Evolutionary conservation across 2,888 invertebrate genomes (phyloP), one percentile per base, ranked within the genome.

Genomic region (Zeuzera pyrina): DNA sequence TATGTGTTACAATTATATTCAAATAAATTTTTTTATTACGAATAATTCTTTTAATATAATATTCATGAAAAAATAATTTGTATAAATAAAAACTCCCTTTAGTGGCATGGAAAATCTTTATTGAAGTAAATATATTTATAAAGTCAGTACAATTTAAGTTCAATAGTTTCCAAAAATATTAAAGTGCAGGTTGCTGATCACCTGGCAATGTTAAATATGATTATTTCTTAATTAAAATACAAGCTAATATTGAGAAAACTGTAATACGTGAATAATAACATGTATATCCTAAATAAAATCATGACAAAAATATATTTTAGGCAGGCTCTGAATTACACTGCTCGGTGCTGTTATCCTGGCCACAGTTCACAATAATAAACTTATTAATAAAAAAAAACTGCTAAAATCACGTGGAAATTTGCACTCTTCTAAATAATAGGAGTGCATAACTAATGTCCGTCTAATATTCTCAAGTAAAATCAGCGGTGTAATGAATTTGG

Each of bases 71-170:
- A n/a, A n/a, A n/a, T n/a, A n/a, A n/a, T n/a, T n/a, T n/a, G n/a
- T n/a, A n/a, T n/a, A n/a, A n/a, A n/a, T n/a, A n/a, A 25, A 25
- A 25, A 25, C 25, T 12, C 11, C 25, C 12, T 25, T 25, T 83
- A 84, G 79, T 84, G 83, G 83, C 83, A 81, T 84, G 81, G 83
- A 83, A 84, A 84, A 84, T 84, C 83, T 84, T 84, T 84, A 84
- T 84, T 84, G 84, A 84, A 84, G 84, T 84, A 84, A 84, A 84
- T 84, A 84, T 84, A 84, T 84, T 84, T 84, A 84, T 84, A 84
- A 84, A 84, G 84, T 84, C 84, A 84, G 84, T 84, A 84, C 84
- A 84, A 84, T 84, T 84, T 84, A 84, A 84, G 84, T 84, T 84
- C 84, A 84, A 84, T 84, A 84, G 84, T 84, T 84, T 84, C 84